A percentile compares a stretch with the other conserved stretches of the same genome.
phyloP scores from a whole-genome alignment of 1,140 invertebrate genomes.

The Hydropsyche tenuis region DNA sequence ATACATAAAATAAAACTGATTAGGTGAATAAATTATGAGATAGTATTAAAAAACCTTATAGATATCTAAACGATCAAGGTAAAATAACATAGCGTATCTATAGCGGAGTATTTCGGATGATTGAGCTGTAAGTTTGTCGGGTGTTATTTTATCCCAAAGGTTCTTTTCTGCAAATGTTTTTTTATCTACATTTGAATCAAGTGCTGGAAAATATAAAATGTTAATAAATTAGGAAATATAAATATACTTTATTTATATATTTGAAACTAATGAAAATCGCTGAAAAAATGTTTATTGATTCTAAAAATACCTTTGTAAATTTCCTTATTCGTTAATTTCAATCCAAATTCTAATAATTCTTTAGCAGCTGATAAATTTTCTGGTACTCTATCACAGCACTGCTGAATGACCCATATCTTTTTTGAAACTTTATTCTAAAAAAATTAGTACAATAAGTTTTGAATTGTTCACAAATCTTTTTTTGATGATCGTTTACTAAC shows the following conservation, averaged over 20 bases:
- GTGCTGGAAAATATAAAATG: no score
- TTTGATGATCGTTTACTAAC: background rate
- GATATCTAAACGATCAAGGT: conserved; percentile 57
- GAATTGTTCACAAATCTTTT: background rate
- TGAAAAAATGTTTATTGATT: no score
- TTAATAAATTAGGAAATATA: no score
- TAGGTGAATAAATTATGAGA: background rate
- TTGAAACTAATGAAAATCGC: no score
- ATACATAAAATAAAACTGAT: background rate
- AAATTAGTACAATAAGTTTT: background rate
- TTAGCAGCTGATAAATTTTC: conserved; percentile 74
- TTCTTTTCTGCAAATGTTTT: conserved; percentile 40
- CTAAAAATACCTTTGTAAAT: conserved; percentile 62
- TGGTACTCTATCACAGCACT: conserved; percentile 79
- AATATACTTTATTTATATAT: no score
- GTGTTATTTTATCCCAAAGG: conserved; percentile 52
- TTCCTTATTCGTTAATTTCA: conserved; percentile 72
- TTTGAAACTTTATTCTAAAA: conserved; percentile 76
- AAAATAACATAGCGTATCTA: conserved; percentile 61
- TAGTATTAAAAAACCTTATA: conserved; percentile 54
- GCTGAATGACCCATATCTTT: conserved; percentile 81
- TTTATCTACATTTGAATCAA: conserved; percentile 27
- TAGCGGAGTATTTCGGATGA: conserved; percentile 59
- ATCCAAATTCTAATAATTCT: conserved; percentile 77
- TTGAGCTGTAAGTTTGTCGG: conserved; percentile 58